Evolutionary conservation across 1,140 invertebrate genomes (phyloP).

Genomic region (Zeugodacus cucurbitae): DNA sequence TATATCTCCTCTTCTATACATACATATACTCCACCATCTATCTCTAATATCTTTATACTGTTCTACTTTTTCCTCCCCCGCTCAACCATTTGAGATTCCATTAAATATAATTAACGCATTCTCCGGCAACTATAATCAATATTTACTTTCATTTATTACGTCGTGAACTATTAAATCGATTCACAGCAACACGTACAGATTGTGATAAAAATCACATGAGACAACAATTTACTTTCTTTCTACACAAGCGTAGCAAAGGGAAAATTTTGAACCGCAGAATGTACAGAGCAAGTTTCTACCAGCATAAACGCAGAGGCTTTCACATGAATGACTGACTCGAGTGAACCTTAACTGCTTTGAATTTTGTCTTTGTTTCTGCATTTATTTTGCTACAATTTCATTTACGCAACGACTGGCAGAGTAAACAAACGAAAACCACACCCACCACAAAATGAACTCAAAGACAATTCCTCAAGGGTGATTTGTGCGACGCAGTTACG

Average conservation of each 20-base stretch:
- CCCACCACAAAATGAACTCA: slow-evolving; percentile 24
- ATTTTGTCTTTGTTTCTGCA: neutral
- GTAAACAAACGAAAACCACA: neutral
- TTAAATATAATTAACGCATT: too few species aligned
- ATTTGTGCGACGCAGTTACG: neutral
- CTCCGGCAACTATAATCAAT: too few species aligned
- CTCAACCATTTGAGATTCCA: neutral
- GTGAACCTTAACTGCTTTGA: neutral
- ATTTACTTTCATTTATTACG: too few species aligned
- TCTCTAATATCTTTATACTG: neutral
- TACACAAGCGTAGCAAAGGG: neutral
- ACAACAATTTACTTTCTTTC: slow-evolving; percentile 6
- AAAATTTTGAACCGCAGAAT: slow-evolving; percentile 6
- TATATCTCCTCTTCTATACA: too few species aligned
- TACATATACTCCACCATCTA: too few species aligned
- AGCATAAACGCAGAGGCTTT: neutral
- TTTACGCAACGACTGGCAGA: neutral
- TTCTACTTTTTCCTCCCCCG: neutral
- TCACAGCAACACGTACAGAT: neutral
- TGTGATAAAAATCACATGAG: neutral
- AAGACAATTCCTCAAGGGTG: neutral
- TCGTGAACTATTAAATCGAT: too few species aligned
- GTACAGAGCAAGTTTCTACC: neutral
- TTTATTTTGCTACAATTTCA: neutral
- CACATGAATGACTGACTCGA: neutral